These are phyloP conservation scores for Lycorma delicatula DNA, from an alignment of 1,140 invertebrate genomes.

Conservation along the genomic window DNA sequence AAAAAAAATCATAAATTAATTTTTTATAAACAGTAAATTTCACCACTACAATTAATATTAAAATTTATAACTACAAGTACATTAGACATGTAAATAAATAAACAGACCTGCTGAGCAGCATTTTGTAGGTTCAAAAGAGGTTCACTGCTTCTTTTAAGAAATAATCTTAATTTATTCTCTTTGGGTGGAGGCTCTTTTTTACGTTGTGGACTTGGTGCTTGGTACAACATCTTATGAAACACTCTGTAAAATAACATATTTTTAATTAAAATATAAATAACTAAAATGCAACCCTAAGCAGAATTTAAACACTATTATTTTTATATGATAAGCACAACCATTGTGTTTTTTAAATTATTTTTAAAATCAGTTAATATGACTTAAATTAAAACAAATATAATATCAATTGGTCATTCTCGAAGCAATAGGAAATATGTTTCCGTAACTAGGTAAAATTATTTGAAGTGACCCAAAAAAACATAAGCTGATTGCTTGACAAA, in stretches of 20 bases:
- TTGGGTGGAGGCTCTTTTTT: conserved; percentile 75
- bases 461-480: too few species aligned
- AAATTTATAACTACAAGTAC: too few species aligned
- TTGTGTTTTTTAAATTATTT: too few species aligned
- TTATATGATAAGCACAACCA: background rate
- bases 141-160: conserved; percentile 84
- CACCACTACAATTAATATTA: too few species aligned
- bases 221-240: conserved; percentile 88
- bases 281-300: too few species aligned
- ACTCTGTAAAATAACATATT: conserved; percentile 48
- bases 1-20: too few species aligned
- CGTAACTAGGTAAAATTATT: too few species aligned
- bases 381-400: background rate
- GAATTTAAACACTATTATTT: background rate
- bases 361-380: background rate
- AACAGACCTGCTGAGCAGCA: conserved; percentile 66
- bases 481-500: too few species aligned
- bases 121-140: conserved; percentile 83
- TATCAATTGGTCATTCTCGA: too few species aligned
- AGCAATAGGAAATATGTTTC: too few species aligned
- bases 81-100: too few species aligned
- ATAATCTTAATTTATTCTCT: conserved; percentile 80
- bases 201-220: conserved; percentile 71
- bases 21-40: too few species aligned
- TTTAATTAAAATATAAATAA: background rate